Evolutionary conservation across 2,888 invertebrate genomes (phyloP).

Genomic region (Lycia hirtaria): DNA sequence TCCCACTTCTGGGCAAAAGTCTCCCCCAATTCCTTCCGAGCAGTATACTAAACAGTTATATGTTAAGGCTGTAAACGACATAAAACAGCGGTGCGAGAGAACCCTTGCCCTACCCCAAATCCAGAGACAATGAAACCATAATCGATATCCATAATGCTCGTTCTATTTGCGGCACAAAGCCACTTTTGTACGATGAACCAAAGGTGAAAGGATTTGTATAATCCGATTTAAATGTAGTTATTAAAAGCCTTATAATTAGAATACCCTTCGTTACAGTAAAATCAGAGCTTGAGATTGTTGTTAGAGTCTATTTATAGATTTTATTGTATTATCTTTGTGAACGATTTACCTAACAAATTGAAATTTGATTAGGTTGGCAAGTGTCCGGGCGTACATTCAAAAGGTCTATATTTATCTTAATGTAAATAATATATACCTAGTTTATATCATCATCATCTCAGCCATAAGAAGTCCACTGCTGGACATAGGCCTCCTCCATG

Average conservation of each 20-base stretch:
- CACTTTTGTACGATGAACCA: slow-evolving; percentile 2
- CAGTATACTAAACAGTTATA: no score
- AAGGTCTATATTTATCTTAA: no score
- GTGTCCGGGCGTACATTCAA: no score
- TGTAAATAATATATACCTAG: no score
- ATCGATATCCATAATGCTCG: slow-evolving; percentile 13
- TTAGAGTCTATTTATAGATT: neutral
- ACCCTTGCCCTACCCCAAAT: slow-evolving; percentile 15
- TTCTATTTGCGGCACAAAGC: slow-evolving; percentile 15
- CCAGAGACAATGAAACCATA: slow-evolving; percentile 7
- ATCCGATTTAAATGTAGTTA: neutral
- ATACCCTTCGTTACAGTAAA: neutral
- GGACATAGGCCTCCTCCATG: no score
- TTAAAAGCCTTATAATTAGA: neutral
- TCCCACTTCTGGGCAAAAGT: no score
- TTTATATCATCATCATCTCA: no score
- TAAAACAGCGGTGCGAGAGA: slow-evolving; percentile 5
- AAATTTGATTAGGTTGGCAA: no score
- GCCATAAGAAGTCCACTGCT: no score
- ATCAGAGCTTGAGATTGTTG: neutral
- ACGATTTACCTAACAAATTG: no score
- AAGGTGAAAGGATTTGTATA: neutral
- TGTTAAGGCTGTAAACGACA: neutral
- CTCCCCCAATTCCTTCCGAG: no score
- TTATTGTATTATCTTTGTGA: neutral